Evolutionary conservation across 2,113 vertebrate species (phyloP), one percentile per base, ranked within the genome.

Genomic region (Pao palembangensis): DNA sequence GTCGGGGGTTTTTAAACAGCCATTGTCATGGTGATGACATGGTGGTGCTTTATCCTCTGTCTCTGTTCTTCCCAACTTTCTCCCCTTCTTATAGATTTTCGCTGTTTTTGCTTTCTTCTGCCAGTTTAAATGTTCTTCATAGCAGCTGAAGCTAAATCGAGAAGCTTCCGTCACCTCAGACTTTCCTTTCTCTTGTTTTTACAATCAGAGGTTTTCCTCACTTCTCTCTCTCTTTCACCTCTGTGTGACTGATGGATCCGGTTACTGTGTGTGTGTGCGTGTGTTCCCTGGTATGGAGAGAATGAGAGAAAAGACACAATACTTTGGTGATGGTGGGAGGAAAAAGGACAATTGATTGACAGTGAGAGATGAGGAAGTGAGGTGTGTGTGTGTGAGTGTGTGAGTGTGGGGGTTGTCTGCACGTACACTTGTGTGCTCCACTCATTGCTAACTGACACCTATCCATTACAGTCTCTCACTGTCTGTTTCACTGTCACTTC

Each of bases 261-360:
- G 62, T 49, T 51, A 42, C n/a, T 44, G 42, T 69, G 20, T 47
- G 25, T 6, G 42, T 53, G 21, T 46, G 49, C 41, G 20, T 51
- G 55, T 67, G 58, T 48, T 58, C 55, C 55, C 62, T 41, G 50
- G 17, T 65, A 59, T 23, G 58, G 31, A 61, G 50, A 69, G 23
- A 53, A 2, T 57, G 43, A 53, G 49, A 25, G 53, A 25, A 4
- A 19, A 3, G 19, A 3, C 46, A 49, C 20, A 43, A 42, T 21
- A 55, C 12, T 42, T 41, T 38, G 34, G 34, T 8, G 34, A 38
- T 38, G 51, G 31, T 11, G n/a, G 11, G 55, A 28, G 28, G 5
- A 25, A 25, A 14, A 49, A 34, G 28, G 18, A 28, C 21, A 15
- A 19, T 23, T 59, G 31, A 53, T 18, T 38, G 53, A 62, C 48